phyloP scores from a whole-genome alignment of 2,113 vertebrate species.

The Cinclus cinclus region DNA sequence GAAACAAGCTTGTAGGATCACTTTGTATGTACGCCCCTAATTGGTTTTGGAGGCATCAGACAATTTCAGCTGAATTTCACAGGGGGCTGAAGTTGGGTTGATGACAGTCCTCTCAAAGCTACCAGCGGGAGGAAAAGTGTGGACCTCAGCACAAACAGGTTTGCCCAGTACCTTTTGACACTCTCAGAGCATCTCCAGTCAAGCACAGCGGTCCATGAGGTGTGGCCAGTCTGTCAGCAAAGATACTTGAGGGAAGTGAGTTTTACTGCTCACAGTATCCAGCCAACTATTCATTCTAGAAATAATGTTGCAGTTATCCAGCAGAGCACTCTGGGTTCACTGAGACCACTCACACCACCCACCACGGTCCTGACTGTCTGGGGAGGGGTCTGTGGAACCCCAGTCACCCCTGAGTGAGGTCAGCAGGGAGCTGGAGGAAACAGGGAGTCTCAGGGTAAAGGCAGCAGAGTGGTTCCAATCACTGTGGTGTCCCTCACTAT shows the following conservation, averaged over 20 bases:
- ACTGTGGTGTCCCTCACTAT: fast-evolving
- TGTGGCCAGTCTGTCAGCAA: neutral
- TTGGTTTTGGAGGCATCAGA: slow-evolving; percentile 37
- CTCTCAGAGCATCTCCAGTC: neutral
- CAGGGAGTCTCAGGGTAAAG: neutral
- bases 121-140: neutral
- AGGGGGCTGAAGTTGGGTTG: neutral
- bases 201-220: neutral
- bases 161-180: neutral
- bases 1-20: slow-evolving; percentile 46
- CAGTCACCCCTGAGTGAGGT: neutral
- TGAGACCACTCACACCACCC: neutral
- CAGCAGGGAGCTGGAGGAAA: neutral
- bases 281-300: neutral
- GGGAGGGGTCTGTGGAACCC: neutral
- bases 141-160: neutral
- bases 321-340: neutral
- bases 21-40: neutral
- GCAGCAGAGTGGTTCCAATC: neutral
- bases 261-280: neutral
- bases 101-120: neutral
- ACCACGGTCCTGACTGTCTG: neutral
- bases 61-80: slow-evolving; percentile 46
- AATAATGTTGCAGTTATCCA: neutral
- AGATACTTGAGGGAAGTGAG: neutral